Base-by-base conservation (phyloP, 2,797 vertebrate genomes). In the Chaetodon trifasciatus region DNA sequence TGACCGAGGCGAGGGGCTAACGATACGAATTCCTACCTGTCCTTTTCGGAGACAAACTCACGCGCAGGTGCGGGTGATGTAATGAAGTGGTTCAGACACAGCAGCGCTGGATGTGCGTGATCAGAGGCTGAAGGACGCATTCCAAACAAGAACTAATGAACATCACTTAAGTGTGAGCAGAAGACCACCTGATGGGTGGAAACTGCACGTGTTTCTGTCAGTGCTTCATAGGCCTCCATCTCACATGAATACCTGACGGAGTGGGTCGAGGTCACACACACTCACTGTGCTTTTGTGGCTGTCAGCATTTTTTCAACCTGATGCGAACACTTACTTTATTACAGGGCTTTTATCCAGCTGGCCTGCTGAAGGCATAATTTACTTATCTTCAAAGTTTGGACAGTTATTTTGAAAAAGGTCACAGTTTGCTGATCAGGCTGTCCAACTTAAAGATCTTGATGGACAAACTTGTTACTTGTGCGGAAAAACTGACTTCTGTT, bases 291-390 rank as follows among this genome's bases (percentile, higher is more conserved):
- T 70, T 89, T 57, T 57, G 19, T 57, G 35, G 2, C 7, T 55
- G 12, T 83, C 74, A 87, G 83, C 71, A 66, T 16, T 75, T 76
- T 63, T 50, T 35, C 73, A 75, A 57, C 44, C 53, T 53, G 13
- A 73, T 74, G 44, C 60, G 86, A 86, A 79, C 71, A 78, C 35
- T 81, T 61, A 79, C 74, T 84, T 74, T 82, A 81, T 57, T 62
- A 35, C n/a, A 23, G 47, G 87, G 87, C 86, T 32, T 70, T 58
- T 53, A 56, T 83, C 82, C 88, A 91, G 63, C 32, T 83, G 83
- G 68, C 70, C 62, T 21, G 66, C 21, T 72, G 15, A 28, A 71
- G 39, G 6, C 8, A 23, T 62, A 63, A 74, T 58, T 40, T 37
- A 83, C 68, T 87, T 86, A 37, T 21, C 58, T 13, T 74, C 6